Percentiles rank a stretch among this genome's conserved stretches.
Conservation (phyloP, 1,140 invertebrate genomes). For the Sitophilus oryzae region DNA sequence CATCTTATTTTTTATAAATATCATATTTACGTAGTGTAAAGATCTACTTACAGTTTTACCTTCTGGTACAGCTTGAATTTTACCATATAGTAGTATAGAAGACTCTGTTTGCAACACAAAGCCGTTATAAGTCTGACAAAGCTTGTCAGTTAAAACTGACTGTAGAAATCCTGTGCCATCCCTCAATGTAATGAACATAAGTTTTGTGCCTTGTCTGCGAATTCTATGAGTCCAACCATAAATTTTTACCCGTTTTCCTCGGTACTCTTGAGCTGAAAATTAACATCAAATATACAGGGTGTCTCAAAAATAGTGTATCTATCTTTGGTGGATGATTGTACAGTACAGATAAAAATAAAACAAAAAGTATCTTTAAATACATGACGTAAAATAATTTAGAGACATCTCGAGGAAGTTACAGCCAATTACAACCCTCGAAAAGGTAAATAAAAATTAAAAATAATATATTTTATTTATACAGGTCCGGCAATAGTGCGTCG, state of each 20-base stretch:
- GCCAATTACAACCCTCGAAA: too few species aligned
- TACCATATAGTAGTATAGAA: conserved; percentile 79
- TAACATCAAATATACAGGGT: too few species aligned
- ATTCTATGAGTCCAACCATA: conserved; percentile 94
- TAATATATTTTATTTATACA: too few species aligned
- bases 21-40: too few species aligned
- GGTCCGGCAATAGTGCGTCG: too few species aligned
- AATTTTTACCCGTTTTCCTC: conserved; percentile 73
- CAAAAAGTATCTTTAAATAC: neutral
- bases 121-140: conserved; percentile 94
- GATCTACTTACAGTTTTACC: conserved; percentile 72
- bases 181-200: conserved; percentile 91
- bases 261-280: conserved; percentile 49
- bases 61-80: conserved; percentile 75
- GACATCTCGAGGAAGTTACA: too few species aligned
- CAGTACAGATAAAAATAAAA: neutral
- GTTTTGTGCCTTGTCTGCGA: conserved; percentile 82
- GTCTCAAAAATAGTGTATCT: too few species aligned
- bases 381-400: too few species aligned
- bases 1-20: too few species aligned
- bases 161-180: conserved; percentile 97
- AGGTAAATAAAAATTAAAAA: too few species aligned
- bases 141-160: conserved; percentile 77
- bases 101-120: conserved; percentile 87
- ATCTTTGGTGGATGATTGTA: too few species aligned